Evolutionary conservation across 1,140 invertebrate species (phyloP).

Genomic region (Drosophila yakuba): DNA sequence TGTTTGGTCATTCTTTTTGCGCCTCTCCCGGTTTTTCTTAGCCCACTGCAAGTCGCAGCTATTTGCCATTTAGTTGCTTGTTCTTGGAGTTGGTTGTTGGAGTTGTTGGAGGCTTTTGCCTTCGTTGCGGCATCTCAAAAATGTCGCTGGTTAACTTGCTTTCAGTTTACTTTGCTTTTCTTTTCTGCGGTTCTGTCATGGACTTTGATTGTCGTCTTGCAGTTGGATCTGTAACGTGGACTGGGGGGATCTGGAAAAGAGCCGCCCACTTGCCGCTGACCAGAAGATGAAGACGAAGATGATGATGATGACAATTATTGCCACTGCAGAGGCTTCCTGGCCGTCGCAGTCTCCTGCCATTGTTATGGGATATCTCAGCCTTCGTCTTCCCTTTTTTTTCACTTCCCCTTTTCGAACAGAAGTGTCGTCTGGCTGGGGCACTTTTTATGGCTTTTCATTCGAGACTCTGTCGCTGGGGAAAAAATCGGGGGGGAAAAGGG

Average conservation of each 20-base stretch:
- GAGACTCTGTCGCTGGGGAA: slow-evolving; percentile 18
- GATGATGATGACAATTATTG: slow-evolving; percentile 79
- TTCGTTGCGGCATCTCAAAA: slow-evolving; percentile 72
- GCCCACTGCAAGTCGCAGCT: slow-evolving; percentile 5
- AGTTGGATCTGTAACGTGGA: slow-evolving; percentile 2
- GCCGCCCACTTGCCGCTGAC: slow-evolving; percentile 74
- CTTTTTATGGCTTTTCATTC: slow-evolving; percentile 72
- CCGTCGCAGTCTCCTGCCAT: slow-evolving; percentile 40
- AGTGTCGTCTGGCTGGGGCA: slow-evolving; percentile 53
- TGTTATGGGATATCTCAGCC: slow-evolving; percentile 58
- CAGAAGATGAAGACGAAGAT: slow-evolving; percentile 51
- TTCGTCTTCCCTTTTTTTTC: slow-evolving; percentile 13
- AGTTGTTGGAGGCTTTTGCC: slow-evolving; percentile 50
- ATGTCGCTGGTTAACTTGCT: slow-evolving; percentile 82
- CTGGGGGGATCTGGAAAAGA: slow-evolving; percentile 30
- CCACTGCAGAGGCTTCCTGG: slow-evolving; percentile 49
- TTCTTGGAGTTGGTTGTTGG: slow-evolving; percentile 11
- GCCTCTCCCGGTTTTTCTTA: slow-evolving; percentile 29
- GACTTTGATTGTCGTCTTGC: slow-evolving; percentile 71
- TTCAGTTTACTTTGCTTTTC: slow-evolving; percentile 73
- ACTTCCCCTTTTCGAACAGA: slow-evolving; percentile 10
- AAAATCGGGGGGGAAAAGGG: not conserved
- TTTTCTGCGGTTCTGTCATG: slow-evolving; percentile 43
- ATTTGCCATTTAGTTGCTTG: slow-evolving; percentile 63
- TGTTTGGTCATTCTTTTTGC: slow-evolving; percentile 63